phyloP scores from a whole-genome alignment of 2,888 invertebrate genomes.

The Trachelus iudaicus region DNA sequence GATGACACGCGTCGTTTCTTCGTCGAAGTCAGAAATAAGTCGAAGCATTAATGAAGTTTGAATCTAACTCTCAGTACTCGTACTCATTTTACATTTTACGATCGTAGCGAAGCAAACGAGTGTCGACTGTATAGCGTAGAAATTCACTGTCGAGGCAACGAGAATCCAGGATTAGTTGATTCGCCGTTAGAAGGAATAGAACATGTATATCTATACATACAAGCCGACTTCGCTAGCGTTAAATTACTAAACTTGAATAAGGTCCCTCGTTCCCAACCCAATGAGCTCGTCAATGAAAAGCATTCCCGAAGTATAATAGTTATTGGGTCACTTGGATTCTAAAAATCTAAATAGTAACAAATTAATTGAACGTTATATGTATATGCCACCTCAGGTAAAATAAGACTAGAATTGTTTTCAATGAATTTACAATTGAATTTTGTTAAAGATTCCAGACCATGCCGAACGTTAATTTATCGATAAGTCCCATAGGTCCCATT shows the following conservation, averaged over 20 bases:
- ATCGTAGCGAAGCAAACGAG: neutral
- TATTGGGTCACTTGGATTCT: neutral
- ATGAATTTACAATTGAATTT: neutral
- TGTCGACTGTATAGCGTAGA: neutral
- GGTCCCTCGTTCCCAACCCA: neutral
- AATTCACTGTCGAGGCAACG: neutral
- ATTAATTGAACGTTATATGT: neutral
- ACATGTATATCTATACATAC: neutral
- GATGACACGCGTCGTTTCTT: neutral
- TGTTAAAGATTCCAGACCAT: neutral
- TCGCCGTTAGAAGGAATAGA: neutral
- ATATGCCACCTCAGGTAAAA: neutral
- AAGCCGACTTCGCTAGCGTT: neutral
- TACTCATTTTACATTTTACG: neutral
- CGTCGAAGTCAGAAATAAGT: neutral
- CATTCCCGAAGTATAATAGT: neutral
- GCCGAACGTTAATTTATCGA: slow-evolving; percentile 3
- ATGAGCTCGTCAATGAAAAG: neutral
- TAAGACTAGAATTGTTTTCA: neutral
- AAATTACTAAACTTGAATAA: neutral
- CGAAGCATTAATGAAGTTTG: neutral
- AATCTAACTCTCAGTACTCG: neutral
- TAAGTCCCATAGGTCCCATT: slow-evolving; percentile 4
- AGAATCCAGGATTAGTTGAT: neutral
- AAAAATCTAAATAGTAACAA: neutral